phyloP scores from a whole-genome alignment of 1,140 invertebrate genomes.

The Drosophila takahashii region DNA sequence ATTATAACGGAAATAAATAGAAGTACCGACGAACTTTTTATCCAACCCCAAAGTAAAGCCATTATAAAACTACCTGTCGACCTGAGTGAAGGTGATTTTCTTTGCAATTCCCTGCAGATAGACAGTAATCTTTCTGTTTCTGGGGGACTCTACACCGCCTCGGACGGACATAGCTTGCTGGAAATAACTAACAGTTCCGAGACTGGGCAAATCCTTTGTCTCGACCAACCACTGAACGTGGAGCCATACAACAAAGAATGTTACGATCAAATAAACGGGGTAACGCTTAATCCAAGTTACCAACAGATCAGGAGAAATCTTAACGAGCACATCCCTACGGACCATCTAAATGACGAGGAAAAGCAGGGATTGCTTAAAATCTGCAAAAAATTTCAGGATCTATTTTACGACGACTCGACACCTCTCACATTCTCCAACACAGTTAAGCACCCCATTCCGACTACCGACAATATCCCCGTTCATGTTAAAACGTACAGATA shows the following conservation, averaged over 20 bases:
- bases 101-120: background rate
- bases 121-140: background rate
- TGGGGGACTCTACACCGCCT: background rate
- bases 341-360: too few relatives aligned
- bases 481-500: too few relatives aligned
- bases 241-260: too few relatives aligned
- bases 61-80: background rate
- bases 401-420: constrained; percentile 1
- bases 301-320: too few relatives aligned
- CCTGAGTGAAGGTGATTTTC: background rate
- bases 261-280: too few relatives aligned
- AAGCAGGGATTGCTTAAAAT: too few relatives aligned
- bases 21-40: constrained; percentile 1
- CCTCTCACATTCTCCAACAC: too few relatives aligned
- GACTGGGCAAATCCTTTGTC: background rate
- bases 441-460: too few relatives aligned
- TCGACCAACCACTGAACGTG: background rate
- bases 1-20: constrained; percentile 1
- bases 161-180: background rate
- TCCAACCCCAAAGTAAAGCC: background rate
- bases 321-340: too few relatives aligned
- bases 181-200: constrained; percentile 1
- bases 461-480: too few relatives aligned
- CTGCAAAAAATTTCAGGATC: background rate
- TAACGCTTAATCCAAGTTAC: too few relatives aligned